A percentile compares a stretch with the other conserved stretches of the same genome.
Conservation (phyloP, 2,888 invertebrate species). For the Tipula lateralis region DNA sequence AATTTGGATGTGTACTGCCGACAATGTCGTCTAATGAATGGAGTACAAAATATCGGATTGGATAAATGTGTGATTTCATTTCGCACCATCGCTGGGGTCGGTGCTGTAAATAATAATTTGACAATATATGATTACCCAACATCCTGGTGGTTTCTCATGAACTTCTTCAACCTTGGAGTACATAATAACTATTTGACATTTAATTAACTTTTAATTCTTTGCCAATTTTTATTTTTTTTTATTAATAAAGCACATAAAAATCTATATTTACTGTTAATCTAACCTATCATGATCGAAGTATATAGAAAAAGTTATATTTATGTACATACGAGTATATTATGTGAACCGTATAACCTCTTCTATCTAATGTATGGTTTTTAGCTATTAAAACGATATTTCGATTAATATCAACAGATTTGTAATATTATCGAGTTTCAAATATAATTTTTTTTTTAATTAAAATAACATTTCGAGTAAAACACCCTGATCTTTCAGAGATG, state of each 20-base stretch:
- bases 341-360: neutral
- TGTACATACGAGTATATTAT: neutral
- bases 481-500: slow-evolving; percentile 3
- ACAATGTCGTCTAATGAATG: neutral
- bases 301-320: neutral
- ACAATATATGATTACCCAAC: neutral
- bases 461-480: slow-evolving; percentile 15
- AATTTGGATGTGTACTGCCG: neutral
- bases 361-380: neutral
- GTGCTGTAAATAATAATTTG: neutral
- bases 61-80: neutral
- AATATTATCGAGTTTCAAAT: neutral
- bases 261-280: slow-evolving; percentile 19
- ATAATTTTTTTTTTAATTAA: neutral
- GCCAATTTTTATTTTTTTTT: neutral
- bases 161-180: neutral
- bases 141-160: neutral
- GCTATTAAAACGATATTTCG: neutral
- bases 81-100: neutral
- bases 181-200: neutral
- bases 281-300: neutral
- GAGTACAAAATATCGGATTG: neutral
- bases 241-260: neutral
- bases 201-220: slow-evolving; percentile 1
- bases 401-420: neutral